phyloP scores from a whole-genome alignment of 1,140 invertebrate genomes.

The Leptinotarsa undecemlineata region DNA sequence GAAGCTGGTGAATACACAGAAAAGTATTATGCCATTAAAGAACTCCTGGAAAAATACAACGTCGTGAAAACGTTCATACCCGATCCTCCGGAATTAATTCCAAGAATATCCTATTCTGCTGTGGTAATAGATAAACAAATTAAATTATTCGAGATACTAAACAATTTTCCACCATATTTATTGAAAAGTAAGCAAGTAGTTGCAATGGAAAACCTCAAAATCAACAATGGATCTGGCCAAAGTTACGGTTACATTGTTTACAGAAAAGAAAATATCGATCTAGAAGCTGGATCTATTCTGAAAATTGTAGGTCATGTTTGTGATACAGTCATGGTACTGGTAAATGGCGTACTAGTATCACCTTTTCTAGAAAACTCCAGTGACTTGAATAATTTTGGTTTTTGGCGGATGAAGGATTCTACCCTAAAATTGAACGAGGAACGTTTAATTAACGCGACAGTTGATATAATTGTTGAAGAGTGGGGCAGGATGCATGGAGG shows the following conservation, averaged over 20 bases:
- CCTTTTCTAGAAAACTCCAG: conserved; percentile 43
- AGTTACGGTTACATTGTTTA: conserved; percentile 65
- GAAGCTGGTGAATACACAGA: conserved; percentile 59
- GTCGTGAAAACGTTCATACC: conserved; percentile 54
- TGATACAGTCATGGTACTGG: conserved; percentile 60
- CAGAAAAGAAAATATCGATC: conserved; percentile 47
- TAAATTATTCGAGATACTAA: conserved; percentile 47
- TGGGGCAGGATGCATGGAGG: conserved; percentile 64
- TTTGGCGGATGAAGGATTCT: conserved; percentile 55
- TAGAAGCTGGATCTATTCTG: conserved; percentile 47
- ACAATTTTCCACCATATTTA: conserved; percentile 39
- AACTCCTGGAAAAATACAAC: conserved; percentile 52
- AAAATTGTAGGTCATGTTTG: conserved; percentile 57
- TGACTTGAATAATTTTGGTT: conserved; percentile 57
- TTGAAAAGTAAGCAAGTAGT: conserved; percentile 41
- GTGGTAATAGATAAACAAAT: conserved; percentile 45
- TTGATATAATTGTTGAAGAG: conserved; percentile 67
- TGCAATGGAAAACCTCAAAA: conserved; percentile 62
- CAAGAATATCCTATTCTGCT: conserved; percentile 48
- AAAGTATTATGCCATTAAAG: conserved; percentile 55
- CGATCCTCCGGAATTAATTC: conserved; percentile 43
- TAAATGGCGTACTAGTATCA: conserved; percentile 56
- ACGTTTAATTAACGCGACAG: conserved; percentile 48
- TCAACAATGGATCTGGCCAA: conserved; percentile 62
- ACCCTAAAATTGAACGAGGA: conserved; percentile 37